phyloP scores from a whole-genome alignment of 2,888 invertebrate species.

The Salticus scenicus region DNA sequence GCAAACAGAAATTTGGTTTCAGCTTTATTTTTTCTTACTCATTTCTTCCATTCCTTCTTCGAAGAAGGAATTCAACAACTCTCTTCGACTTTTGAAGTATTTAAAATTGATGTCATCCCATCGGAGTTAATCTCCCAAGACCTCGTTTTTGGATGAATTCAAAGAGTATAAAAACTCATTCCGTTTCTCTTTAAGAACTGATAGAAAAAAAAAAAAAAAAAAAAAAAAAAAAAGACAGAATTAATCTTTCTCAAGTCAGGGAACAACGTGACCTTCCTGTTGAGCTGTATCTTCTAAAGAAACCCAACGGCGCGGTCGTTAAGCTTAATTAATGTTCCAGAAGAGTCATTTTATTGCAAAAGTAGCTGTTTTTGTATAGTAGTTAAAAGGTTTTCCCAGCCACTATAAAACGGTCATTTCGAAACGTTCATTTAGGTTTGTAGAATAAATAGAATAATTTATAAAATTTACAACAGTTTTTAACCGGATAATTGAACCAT shows the following conservation, averaged over 20 bases:
- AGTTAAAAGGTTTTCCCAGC: conserved; percentile 15
- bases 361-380: conserved; percentile 8
- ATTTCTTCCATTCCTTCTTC: too few species aligned
- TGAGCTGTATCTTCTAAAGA: conserved; percentile 12
- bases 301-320: conserved; percentile 32
- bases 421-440: not conserved
- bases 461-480: not conserved
- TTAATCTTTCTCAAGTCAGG: not conserved
- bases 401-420: conserved; percentile 37
- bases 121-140: not conserved
- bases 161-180: not conserved
- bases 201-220: not conserved
- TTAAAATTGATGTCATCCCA: conserved; percentile 11
- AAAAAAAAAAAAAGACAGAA: not conserved
- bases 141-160: not conserved
- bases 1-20: too few species aligned
- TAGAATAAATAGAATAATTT: not conserved
- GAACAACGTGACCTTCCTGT: conserved; percentile 38
- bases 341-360: conserved; percentile 41
- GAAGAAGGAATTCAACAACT: too few species aligned
- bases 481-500: not conserved
- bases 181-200: not conserved
- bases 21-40: too few species aligned
- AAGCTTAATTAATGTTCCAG: conserved; percentile 57
- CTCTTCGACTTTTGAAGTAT: not conserved